phyloP scores from a whole-genome alignment of 2,113 vertebrate genomes.

The Collichthys lucidus region DNA sequence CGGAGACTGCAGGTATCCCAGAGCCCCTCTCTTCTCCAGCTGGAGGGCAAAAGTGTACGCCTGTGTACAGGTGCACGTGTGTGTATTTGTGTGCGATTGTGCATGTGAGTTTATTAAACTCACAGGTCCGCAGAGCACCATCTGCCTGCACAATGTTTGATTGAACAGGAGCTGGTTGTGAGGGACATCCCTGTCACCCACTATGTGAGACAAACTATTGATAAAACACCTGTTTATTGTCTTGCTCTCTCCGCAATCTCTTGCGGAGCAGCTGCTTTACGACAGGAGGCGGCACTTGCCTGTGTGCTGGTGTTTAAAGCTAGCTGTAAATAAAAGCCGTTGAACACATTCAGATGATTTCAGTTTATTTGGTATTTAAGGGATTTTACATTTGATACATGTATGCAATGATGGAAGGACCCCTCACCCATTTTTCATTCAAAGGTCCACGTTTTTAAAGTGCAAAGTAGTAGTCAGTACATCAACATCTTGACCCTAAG shows the following conservation, averaged over 20 bases:
- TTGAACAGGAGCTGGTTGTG: conserved; percentile 66
- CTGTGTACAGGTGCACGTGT: conserved; percentile 48
- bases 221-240: conserved; percentile 73
- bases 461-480: neutral
- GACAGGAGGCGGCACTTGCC: neutral
- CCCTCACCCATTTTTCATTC: neutral
- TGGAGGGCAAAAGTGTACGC: conserved; percentile 65
- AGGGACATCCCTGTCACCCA: conserved; percentile 65
- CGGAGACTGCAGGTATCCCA: conserved; percentile 72
- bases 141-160: conserved; percentile 76
- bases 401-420: neutral
- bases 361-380: neutral
- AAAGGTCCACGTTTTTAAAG: neutral
- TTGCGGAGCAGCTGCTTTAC: conserved; percentile 36
- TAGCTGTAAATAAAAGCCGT: neutral
- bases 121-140: conserved; percentile 74
- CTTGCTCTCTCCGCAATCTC: conserved; percentile 31
- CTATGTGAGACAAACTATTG: conserved; percentile 66
- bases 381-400: neutral
- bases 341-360: neutral
- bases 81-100: conserved; percentile 37
- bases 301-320: neutral
- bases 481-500: neutral
- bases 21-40: conserved; percentile 76
- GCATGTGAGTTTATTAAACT: conserved; percentile 64